These are phyloP conservation scores for Melanerpes formicivorus DNA, from an alignment of 2,113 vertebrate genomes.

Conservation along the genomic window DNA sequence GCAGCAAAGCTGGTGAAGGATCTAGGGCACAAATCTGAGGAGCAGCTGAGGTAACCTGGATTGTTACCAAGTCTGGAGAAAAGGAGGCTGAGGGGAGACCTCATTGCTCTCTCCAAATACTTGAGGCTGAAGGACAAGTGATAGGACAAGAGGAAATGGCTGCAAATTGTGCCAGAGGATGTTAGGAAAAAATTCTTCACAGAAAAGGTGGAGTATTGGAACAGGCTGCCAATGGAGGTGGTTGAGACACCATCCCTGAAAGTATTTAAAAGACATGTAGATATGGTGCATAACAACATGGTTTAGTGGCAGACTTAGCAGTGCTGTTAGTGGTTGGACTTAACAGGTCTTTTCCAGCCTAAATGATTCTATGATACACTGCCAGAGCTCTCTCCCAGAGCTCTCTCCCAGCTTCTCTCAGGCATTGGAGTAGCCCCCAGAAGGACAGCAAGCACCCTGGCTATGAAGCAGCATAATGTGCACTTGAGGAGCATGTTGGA, in stretches of 20 bases:
- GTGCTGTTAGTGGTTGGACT: background rate
- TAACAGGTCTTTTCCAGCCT: background rate
- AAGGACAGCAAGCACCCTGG: background rate
- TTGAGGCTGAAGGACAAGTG: too few relatives aligned
- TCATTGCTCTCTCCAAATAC: too few relatives aligned
- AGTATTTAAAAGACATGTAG: too few relatives aligned
- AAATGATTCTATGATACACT: background rate
- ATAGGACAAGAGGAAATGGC: too few relatives aligned
- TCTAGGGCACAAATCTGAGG: background rate
- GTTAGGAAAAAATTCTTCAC: too few relatives aligned
- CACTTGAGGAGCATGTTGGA: accelerated
- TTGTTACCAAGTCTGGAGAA: too few relatives aligned
- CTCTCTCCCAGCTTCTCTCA: background rate
- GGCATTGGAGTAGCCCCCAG: background rate
- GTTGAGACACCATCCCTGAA: too few relatives aligned
- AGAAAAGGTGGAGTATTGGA: too few relatives aligned
- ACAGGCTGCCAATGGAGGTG: too few relatives aligned
- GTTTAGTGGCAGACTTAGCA: background rate
- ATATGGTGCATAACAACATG: background rate
- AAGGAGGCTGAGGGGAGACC: too few relatives aligned
- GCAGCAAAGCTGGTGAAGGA: background rate
- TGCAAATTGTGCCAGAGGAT: too few relatives aligned
- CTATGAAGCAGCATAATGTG: accelerated
- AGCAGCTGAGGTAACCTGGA: background rate
- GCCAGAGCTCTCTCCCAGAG: background rate